phyloP scores from a whole-genome alignment of 2,888 invertebrate genomes.

The Nyleta sp. region DNA sequence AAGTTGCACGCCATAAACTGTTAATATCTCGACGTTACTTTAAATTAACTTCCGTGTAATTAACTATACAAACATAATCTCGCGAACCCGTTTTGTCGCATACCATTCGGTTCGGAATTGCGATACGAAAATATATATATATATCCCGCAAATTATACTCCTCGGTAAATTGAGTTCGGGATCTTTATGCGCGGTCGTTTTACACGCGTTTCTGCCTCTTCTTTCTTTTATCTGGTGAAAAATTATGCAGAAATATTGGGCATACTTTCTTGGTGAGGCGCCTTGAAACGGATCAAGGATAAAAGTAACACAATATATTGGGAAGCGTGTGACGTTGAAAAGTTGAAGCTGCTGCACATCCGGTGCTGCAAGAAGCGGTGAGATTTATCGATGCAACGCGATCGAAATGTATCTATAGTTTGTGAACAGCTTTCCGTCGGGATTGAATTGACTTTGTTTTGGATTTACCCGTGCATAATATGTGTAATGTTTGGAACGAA shows the following conservation, averaged over 20 bases:
- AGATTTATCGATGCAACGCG: slow-evolving; percentile 62
- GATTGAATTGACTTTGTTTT: slow-evolving; percentile 39
- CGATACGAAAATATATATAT: no score
- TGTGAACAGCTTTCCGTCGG: slow-evolving; percentile 49
- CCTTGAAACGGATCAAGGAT: slow-evolving; percentile 58
- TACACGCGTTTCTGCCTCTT: not conserved
- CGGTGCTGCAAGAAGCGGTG: slow-evolving; percentile 56
- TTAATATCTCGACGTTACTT: slow-evolving; percentile 33
- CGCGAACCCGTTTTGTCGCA: no score
- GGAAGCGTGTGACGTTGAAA: slow-evolving; percentile 64
- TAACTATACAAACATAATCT: slow-evolving; percentile 14
- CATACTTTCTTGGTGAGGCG: slow-evolving; percentile 26
- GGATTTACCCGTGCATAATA: slow-evolving; percentile 50
- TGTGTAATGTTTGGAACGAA: slow-evolving; percentile 39
- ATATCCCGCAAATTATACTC: slow-evolving; percentile 37
- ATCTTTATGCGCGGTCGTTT: slow-evolving; percentile 19
- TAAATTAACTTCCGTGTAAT: slow-evolving; percentile 25
- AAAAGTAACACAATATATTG: slow-evolving; percentile 63
- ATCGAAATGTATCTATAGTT: slow-evolving; percentile 53
- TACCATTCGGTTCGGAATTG: no score
- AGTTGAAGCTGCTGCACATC: slow-evolving; percentile 64
- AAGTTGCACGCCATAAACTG: slow-evolving; percentile 32
- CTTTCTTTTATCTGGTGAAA: slow-evolving; percentile 17
- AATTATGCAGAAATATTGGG: slow-evolving; percentile 41
- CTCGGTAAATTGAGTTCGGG: no score